A percentile compares a stretch with the other conserved stretches of the same genome.
Conservation (phyloP, 2,797 vertebrate species). For the Diplodus puntazzo region DNA sequence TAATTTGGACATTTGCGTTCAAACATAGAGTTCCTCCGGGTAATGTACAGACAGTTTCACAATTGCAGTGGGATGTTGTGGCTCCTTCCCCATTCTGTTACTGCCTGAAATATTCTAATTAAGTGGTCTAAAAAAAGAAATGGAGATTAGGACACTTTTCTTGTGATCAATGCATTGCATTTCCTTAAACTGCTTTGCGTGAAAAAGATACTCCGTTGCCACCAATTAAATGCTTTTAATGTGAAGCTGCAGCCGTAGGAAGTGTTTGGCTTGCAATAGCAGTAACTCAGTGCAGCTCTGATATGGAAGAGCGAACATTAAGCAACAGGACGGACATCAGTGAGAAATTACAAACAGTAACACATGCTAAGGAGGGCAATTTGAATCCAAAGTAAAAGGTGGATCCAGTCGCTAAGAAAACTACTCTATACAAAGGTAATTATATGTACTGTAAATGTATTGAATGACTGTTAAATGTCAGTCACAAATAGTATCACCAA, state of each 20-base stretch:
- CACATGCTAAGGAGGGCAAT: constrained; percentile 2
- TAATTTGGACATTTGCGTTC: too few relatives aligned
- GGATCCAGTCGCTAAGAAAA: not conserved
- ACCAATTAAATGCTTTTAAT: constrained; percentile 5
- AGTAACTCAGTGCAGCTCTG: constrained; percentile 3
- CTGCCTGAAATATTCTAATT: not conserved
- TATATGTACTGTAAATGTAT: constrained; percentile 5
- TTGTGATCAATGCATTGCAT: not conserved
- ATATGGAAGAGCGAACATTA: not conserved
- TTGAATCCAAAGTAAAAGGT: not conserved
- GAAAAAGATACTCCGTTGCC: not conserved
- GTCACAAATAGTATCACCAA: not conserved
- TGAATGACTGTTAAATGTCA: not conserved
- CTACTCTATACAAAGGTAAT: not conserved
- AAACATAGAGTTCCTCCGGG: too few relatives aligned
- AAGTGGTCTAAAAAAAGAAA: not conserved
- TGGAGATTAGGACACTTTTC: not conserved
- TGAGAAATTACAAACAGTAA: constrained; percentile 13
- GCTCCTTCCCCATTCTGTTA: not conserved
- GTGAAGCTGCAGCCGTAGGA: not conserved
- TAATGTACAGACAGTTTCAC: too few relatives aligned
- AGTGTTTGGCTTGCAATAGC: constrained; percentile 4
- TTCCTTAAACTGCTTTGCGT: not conserved
- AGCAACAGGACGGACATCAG: constrained; percentile 1
- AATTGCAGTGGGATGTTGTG: not conserved